Percentiles rank a stretch among this genome's conserved stretches.
phyloP scores from a whole-genome alignment of 2,888 invertebrate species.

The Orthosia cruda region DNA sequence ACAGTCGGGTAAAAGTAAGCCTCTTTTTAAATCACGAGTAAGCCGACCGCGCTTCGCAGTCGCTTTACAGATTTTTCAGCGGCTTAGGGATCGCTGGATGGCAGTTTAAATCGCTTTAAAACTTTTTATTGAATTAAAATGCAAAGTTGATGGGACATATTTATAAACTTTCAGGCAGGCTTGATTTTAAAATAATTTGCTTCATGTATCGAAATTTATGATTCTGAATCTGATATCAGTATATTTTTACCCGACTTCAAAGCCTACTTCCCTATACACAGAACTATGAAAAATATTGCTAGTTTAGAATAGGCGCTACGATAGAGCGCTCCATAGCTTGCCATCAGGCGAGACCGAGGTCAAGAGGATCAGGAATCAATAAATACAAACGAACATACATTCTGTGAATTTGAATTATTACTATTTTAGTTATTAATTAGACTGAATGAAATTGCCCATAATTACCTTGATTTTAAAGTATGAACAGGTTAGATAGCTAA shows the following conservation, averaged over 20 bases:
- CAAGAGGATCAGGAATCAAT: too few species aligned
- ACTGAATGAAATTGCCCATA: too few species aligned
- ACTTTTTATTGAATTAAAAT: slow-evolving; percentile 58
- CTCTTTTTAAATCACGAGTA: slow-evolving; percentile 71
- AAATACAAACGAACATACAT: too few species aligned
- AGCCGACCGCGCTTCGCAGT: slow-evolving; percentile 64
- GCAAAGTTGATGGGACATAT: slow-evolving; percentile 27
- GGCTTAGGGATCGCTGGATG: slow-evolving; percentile 60
- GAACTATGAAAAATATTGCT: too few species aligned
- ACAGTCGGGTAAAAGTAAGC: slow-evolving; percentile 62
- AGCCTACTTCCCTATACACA: too few species aligned
- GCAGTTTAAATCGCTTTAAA: slow-evolving; percentile 54
- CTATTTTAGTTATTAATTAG: too few species aligned
- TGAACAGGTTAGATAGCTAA: too few species aligned
- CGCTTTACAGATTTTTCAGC: slow-evolving; percentile 70
- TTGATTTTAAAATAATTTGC: not conserved
- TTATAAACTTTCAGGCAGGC: not conserved
- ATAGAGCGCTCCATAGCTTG: too few species aligned
- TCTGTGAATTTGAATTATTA: too few species aligned
- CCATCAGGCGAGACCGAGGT: too few species aligned
- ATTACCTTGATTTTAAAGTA: too few species aligned
- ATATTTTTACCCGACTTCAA: not conserved
- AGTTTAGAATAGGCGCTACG: too few species aligned
- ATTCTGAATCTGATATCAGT: not conserved
- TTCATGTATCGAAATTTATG: not conserved